phyloP scores from a whole-genome alignment of 2,888 invertebrate genomes.

The Conistra vaccinii region DNA sequence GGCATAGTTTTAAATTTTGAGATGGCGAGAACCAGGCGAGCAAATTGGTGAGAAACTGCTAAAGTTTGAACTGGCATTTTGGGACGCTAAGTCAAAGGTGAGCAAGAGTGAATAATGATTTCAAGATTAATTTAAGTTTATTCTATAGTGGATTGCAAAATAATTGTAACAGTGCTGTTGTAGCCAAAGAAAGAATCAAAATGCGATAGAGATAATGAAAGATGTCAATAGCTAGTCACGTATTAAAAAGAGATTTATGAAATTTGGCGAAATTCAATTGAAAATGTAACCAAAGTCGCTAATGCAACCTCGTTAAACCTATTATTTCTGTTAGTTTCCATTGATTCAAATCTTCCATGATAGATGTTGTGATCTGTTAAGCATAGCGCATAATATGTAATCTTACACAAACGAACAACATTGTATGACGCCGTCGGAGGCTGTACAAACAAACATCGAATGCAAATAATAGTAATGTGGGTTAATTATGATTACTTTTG shows the following conservation, averaged over 20 bases:
- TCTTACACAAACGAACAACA: conserved; percentile 50
- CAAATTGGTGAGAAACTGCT: background rate
- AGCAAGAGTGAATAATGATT: background rate
- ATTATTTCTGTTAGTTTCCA: conserved; percentile 26
- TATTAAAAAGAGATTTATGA: background rate
- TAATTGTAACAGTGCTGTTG: background rate
- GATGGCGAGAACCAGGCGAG: too few species aligned
- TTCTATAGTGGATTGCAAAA: background rate
- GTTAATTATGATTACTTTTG: conserved; percentile 51
- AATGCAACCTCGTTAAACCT: background rate
- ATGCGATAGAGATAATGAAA: background rate
- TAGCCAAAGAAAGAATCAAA: background rate
- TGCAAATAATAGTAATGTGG: conserved; percentile 39
- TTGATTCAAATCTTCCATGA: conserved; percentile 43
- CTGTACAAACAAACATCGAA: conserved; percentile 40
- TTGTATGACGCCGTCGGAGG: conserved; percentile 21
- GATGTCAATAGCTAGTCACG: background rate
- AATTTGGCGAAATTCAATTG: background rate
- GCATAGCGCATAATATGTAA: conserved; percentile 22
- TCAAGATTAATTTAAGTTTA: background rate
- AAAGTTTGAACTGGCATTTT: background rate
- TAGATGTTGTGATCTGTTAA: conserved; percentile 37
- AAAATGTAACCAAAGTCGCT: background rate
- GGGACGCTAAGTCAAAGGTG: background rate
- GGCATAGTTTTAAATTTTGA: too few species aligned